These are phyloP conservation scores for Drosophila ochracea DNA, from an alignment of 2,888 invertebrate species.

Conservation along the genomic window DNA sequence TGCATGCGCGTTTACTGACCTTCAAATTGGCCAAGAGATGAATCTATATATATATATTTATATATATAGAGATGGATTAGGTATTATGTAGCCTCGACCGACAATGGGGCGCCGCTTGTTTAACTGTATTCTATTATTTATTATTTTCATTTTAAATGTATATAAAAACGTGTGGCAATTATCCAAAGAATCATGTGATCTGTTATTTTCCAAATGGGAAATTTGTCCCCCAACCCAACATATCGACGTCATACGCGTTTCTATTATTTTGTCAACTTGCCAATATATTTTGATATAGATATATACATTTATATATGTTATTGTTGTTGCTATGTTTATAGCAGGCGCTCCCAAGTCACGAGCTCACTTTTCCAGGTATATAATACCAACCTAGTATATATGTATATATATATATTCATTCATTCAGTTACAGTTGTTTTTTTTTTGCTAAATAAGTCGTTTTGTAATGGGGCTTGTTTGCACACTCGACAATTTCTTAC, in stretches of 20 bases:
- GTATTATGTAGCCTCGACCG: constrained; percentile 15
- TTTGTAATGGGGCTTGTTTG: constrained; percentile 27
- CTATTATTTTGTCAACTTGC: constrained; percentile 49
- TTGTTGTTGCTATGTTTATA: neutral
- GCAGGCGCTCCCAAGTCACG: constrained; percentile 61
- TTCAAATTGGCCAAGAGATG: constrained; percentile 54
- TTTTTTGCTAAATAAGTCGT: constrained; percentile 22
- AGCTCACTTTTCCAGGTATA: constrained; percentile 48
- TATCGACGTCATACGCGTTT: constrained; percentile 48
- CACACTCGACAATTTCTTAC: constrained; percentile 25
- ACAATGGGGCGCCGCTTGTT: constrained; percentile 6
- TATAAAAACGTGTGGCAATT: constrained; percentile 55
- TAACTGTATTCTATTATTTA: constrained; percentile 12
- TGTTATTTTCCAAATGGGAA: constrained; percentile 34
- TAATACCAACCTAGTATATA: neutral
- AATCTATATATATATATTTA: neutral
- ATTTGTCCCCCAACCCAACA: constrained; percentile 5
- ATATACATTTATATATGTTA: neutral
- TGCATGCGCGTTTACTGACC: constrained; percentile 57
- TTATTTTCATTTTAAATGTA: neutral
- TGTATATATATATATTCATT: constrained; percentile 7
- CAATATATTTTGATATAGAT: constrained; percentile 23
- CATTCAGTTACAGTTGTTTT: constrained; percentile 6
- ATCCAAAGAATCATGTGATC: constrained; percentile 53
- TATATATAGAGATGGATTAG: neutral